These are phyloP conservation scores for Forbesichthys agassizii DNA, from an alignment of 2,113 vertebrate genomes.

Conservation along the genomic window DNA sequence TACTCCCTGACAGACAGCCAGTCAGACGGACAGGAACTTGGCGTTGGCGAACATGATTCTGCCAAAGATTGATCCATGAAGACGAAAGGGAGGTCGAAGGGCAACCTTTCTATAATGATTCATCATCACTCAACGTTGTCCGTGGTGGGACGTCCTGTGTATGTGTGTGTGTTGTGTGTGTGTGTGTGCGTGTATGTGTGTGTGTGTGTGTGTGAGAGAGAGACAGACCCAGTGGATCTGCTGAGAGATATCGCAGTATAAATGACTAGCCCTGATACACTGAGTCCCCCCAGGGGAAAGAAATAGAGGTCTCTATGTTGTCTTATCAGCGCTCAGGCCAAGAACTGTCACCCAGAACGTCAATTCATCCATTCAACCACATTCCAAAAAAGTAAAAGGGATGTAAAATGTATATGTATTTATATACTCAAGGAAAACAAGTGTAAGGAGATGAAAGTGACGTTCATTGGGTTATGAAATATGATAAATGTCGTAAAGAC, in stretches of 20 bases:
- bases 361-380: conserved; percentile 50
- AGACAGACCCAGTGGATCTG: conserved; percentile 51
- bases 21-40: conserved; percentile 68
- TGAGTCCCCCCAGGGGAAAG: conserved; percentile 41
- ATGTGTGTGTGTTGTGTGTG: conserved; percentile 17
- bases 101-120: conserved; percentile 67
- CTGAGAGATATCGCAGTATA: conserved; percentile 68
- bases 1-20: conserved; percentile 64
- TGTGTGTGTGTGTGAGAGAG: conserved; percentile 18
- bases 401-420: not conserved
- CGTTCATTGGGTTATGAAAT: conserved; percentile 65
- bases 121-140: conserved; percentile 63
- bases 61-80: conserved; percentile 72
- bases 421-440: conserved; percentile 31
- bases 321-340: conserved; percentile 60
- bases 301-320: conserved; percentile 55
- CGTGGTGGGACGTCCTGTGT: conserved; percentile 37
- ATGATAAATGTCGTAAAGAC: conserved; percentile 54
- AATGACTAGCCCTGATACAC: conserved; percentile 54
- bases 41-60: conserved; percentile 70
- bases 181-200: not conserved
- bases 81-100: conserved; percentile 64
- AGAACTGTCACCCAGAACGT: conserved; percentile 59
- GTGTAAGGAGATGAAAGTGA: conserved; percentile 53
- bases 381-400: conserved; percentile 9